Evolutionary conservation across 2,113 vertebrate genomes (phyloP), one percentile per base, ranked within the genome.

Genomic region (Oxygymnocypris stewartii): DNA sequence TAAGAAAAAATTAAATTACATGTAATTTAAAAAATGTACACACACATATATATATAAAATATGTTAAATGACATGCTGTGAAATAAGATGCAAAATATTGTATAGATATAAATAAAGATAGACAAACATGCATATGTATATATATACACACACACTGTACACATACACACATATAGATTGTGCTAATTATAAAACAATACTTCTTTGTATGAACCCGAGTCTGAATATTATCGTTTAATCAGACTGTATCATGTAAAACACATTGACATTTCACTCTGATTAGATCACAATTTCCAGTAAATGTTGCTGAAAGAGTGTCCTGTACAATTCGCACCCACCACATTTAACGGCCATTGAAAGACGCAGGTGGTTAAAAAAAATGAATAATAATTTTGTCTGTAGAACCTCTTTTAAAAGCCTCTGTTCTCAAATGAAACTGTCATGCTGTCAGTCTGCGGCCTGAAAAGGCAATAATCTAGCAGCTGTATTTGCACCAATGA

Each of bases 401-500:
- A 84, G 31, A 87, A 79, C 86, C 84, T 59, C 37, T 89, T 92
- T 92, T 89, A 92, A 89, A 90, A 82, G 88, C 90, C 85, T 89
- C 88, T 67, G 84, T 87, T 88, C 73, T 31, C 87, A 82, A 79
- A 87, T 93, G 92, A 94, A 94, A 77, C 88, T 93, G 93, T 91
- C 91, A 91, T 89, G 84, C 88, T 93, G 91, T 92, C 91, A 86
- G 84, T 92, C 91, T 89, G 79, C 84, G 83, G 79, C 79, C 85
- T 81, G 88, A 79, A 25, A 81, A 88, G 87, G 75, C 77, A 82
- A 87, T 93, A 92, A 93, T 88, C 91, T 61, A 63, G 90, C 92
- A 93, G 91, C 91, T 93, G 93, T 90, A 91, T 90, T 81, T 90
- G 87, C 77, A 90, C 88, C 87, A 90, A 90, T 90, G 87, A 91